Evolutionary conservation across 2,888 invertebrate genomes (phyloP), one percentile per base, ranked within the genome.

Genomic region (Agonopterix arenella): DNA sequence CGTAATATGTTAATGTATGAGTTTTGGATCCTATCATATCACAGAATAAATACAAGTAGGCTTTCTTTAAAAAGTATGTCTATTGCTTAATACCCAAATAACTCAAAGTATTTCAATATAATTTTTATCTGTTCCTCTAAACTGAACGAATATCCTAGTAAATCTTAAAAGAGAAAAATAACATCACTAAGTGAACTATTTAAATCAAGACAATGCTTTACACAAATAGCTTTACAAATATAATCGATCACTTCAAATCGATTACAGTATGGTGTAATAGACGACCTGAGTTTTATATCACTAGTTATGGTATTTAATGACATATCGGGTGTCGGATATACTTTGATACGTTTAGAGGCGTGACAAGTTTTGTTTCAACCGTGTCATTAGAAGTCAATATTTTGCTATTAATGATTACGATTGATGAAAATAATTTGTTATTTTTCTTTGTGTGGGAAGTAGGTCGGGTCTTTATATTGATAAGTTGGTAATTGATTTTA

Each of bases 301-400:
- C 58, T 56, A 52, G 57, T 56, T 62, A 59, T 54, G 68, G 60
- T 67, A 68, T 74, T 66, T 72, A 78, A 82, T 83, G 83, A 84
- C 79, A 73, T 78, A 84, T 84, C 70, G 68, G 61, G 75, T 73
- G 79, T 77, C 76, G 67, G 70, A 69, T 70, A 63, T 70, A 66
- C 64, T 60, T 63, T 68, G 68, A 72, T 73, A 69, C 66, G 59
- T 66, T 66, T 64, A 55, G 7, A 77, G 74, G 78, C 78, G 80
- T 76, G 74, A 80, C 74, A 66, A 58, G 69, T 73, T 76, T 71
- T 72, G 74, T 79, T 73, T 76, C 7, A 68, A 76, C 64, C 61
- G 68, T 74, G 73, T 80, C 77, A 84, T 84, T 83, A 84, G 66
- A 75, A 69, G 61, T 69, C 74, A 72, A 80, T 82, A 79, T 71